Evolutionary conservation across 2,113 vertebrate species (phyloP), one percentile per base, ranked within the genome.

Genomic region (Oryzias melastigma): DNA sequence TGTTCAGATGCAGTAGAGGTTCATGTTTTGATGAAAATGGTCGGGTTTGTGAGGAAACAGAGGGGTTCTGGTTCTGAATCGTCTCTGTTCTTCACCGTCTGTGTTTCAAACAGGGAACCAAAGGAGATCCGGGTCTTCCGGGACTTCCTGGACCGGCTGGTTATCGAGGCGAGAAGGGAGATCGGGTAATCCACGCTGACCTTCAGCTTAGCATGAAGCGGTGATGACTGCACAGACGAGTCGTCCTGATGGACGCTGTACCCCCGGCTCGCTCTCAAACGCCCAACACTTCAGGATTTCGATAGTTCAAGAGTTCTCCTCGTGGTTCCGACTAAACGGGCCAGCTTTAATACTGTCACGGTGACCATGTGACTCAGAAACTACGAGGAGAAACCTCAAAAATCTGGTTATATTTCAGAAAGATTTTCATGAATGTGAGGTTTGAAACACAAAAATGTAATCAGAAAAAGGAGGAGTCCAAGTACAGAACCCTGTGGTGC

Each of bases 71-170:
- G 56, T 14, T 79, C 61, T 45, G 16, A 16, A 18, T 58, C 65
- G 7, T 64, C 14, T 61, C 14, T 73, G 17, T 83, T 48, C 14
- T 17, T 15, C 42, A 62, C 15, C 47, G 48, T 70, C 63, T 60
- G 58, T 70, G 56, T 59, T 87, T 72, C 35, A 35, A 35, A 86
- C 88, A 99, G 97, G 97, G 97, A 68, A 35, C 87, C 64, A 89
- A 89, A 82, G 96, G 97, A 15, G 90, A 92, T 75, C 92, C 88
- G 17, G 97, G 97, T 24, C 91, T 96, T 71, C 94, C 95, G 56
- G 97, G 97, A 77, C 84, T 96, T 63, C 94, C 97, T 54, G 97
- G 97, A 10, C 93, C 94, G 18, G 86, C 93, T 75, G 97, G 97
- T 45, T 92, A 95, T 51, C 89, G 78, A 62, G 97, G 97, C 57